Evolutionary conservation across 1,140 invertebrate genomes (phyloP).

Genomic region (Dendroctonus valens): DNA sequence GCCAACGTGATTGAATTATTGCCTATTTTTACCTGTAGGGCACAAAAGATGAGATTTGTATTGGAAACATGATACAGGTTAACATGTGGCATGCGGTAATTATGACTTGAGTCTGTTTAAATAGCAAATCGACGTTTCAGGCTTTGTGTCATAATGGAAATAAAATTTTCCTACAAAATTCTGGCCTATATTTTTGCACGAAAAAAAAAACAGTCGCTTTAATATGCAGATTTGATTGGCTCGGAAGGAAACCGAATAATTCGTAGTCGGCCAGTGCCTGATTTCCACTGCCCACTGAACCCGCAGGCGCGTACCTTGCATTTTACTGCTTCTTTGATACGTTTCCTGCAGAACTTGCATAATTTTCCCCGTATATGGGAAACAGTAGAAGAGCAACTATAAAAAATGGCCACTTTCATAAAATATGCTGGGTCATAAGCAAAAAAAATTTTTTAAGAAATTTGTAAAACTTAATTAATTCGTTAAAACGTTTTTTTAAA

Average conservation of each 20-base stretch:
- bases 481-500: background rate
- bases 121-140: no score
- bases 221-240: slow-evolving; percentile 35
- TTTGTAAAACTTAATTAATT: background rate
- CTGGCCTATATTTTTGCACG: no score
- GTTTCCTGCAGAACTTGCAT: slow-evolving; percentile 11
- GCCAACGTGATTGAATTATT: no score
- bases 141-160: no score
- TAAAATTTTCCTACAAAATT: no score
- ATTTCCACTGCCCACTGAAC: slow-evolving; percentile 24
- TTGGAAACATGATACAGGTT: no score
- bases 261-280: slow-evolving; percentile 36
- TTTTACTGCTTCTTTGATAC: slow-evolving; percentile 9
- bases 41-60: no score
- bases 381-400: no score
- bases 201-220: no score
- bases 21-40: no score
- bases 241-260: slow-evolving; percentile 36
- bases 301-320: slow-evolving; percentile 19
- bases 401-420: background rate
- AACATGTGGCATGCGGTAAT: no score
- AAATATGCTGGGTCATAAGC: background rate
- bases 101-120: no score
- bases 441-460: background rate
- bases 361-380: background rate